Evolutionary conservation across 2,888 invertebrate species (phyloP), one percentile per base, ranked within the genome.

Genomic region (Acleris emargana): DNA sequence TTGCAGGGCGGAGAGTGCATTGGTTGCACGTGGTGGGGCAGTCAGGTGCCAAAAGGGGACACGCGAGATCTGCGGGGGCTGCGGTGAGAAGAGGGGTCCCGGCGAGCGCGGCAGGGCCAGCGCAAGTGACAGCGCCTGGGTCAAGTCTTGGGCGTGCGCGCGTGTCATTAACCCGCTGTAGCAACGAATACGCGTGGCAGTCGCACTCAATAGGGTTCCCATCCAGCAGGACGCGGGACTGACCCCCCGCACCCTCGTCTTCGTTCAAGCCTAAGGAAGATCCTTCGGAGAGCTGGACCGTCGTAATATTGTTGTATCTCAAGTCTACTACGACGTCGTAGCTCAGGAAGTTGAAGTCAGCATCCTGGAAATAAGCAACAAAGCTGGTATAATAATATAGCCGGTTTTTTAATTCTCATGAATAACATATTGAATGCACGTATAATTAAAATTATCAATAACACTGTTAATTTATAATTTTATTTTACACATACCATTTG

Each of bases 151-250:
- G 64, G 25, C 13, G 16, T 2, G 49, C 53, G 22, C 22, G 47
- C 1, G 57, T 69, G 5, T 49, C 61, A 11, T 7, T 51, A n/a
- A 71, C 62, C 9, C 68, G 74, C 63, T 28, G 64, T 43, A 72
- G 63, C 0, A 83, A 67, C 3, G 62, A 43, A 49, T 76, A 80
- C 0, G 84, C 54, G 0, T 22, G 4, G 57, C 86, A 86, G 64
- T 81, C 80, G 68, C 87, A 85, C 6, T 0, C 0, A 22, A 80
- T 71, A 0, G 83, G 84, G 59, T 86, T 86, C 55, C 75, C 11
- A 16, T 74, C 76, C 0, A 86, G 64, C 0, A 76, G 58, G 5
- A 85, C 52, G 55, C 70, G 54, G 4, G 60, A 38, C 13, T 38
- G 11, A 13, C 38, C 38, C 13, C 3, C 4, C 68, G 3, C 17